Evolutionary conservation across 2,113 vertebrate species (phyloP), one percentile per base, ranked within the genome.

Genomic region (Pseudorhombus dupliciocellatus): DNA sequence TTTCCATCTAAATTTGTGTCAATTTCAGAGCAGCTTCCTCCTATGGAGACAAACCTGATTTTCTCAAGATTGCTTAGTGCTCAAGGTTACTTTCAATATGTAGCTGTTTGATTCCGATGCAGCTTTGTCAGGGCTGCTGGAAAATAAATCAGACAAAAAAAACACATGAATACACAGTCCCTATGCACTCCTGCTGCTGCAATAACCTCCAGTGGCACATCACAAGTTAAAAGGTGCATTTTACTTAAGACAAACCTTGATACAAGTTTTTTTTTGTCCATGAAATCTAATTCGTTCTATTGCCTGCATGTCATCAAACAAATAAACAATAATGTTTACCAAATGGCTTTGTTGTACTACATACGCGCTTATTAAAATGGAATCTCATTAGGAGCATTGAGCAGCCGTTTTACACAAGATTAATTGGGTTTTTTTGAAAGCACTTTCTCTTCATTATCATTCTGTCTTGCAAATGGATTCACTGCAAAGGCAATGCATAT

Each of bases 401-500:
- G 88, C 90, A 89, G 86, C 84, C 83, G 61, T 75, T 91, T 90
- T 91, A 92, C 90, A 88, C 75, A 78, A 92, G 91, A 93, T 93
- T 92, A 92, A 93, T 93, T 89, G 81, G 65, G 15, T 10, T 26
- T 62, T 91, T 90, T 87, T 83, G 26, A 83, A 71, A 87, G 77
- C 80, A 83, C 85, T 92, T 93, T 91, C 85, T 93, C 88, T 89
- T 93, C 88, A 91, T 94, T 92, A 92, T 91, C 84, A 86, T 91
- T 89, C 89, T 70, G 85, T 90, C 87, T 85, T 78, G 85, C 86
- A 90, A 90, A 92, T 91, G 85, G 87, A 90, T 92, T 90, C 87
- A 80, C 74, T 70, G 86, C 85, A 67, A 78, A 72, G 61, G 74
- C 87, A 28, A 91, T 93, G 88, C 89, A 92, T 92, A 92, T 92